phyloP scores from a whole-genome alignment of 2,113 vertebrate species.

The Heterochromis multidens region DNA sequence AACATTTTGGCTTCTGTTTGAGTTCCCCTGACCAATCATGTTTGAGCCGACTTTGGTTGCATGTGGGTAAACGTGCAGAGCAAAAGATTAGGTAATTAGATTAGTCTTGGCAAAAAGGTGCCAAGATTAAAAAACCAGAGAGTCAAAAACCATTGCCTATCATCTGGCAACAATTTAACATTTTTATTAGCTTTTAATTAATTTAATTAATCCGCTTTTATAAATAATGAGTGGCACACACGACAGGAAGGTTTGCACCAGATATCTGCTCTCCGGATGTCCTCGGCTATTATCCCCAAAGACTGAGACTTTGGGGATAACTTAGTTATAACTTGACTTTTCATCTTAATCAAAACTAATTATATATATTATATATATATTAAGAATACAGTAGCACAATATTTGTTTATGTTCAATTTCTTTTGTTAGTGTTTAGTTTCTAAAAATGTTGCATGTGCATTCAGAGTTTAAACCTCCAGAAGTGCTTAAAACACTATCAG shows the following conservation, averaged over 20 bases:
- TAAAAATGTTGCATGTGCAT: background rate
- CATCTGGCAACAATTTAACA: background rate
- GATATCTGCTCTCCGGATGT: background rate
- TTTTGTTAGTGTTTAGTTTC: background rate
- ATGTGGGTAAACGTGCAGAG: background rate
- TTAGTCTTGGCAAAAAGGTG: no score
- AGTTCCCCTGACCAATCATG: background rate
- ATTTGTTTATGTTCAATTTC: background rate
- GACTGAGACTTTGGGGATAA: no score
- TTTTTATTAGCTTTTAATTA: background rate
- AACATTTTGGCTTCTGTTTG: background rate
- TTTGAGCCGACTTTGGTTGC: background rate
- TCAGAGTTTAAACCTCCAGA: background rate
- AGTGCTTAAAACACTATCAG: background rate
- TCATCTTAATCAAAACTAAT: background rate
- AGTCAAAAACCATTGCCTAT: background rate
- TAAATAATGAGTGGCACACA: background rate
- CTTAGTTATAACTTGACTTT: background rate
- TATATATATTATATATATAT: no score
- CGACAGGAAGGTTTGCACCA: background rate
- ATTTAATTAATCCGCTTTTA: background rate
- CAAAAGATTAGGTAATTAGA: no score
- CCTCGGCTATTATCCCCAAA: background rate
- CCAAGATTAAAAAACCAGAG: no score
- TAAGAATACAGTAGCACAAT: background rate